Conservation (phyloP, 37 sponge, comb jelly and placozoan genomes). For the Cliona cf. orientalis region DNA sequence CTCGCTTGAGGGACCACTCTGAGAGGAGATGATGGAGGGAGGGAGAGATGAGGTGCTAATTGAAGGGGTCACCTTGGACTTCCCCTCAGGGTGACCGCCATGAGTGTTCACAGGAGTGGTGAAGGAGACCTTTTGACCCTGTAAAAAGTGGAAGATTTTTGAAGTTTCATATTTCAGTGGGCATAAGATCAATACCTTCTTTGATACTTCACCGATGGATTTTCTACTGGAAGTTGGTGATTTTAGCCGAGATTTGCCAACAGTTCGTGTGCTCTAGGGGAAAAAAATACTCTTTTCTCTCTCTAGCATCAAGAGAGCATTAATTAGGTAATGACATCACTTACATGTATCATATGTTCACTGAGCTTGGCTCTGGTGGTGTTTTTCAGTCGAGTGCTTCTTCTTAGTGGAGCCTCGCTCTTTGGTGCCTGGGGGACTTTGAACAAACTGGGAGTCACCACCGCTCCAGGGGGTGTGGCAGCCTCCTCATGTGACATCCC, state of each 20-base stretch:
- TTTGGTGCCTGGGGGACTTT: background rate
- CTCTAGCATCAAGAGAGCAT: no score
- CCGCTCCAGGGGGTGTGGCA: background rate
- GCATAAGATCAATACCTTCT: no score
- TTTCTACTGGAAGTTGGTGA: background rate
- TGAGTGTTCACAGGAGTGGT: background rate
- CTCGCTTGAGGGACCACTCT: no score
- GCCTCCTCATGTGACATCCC: background rate
- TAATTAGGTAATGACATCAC: no score
- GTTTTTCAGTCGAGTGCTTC: conserved; percentile 25
- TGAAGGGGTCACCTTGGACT: background rate
- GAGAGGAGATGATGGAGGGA: background rate
- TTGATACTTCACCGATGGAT: background rate
- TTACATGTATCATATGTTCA: background rate
- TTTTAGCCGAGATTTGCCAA: no score
- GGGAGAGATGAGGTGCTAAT: background rate
- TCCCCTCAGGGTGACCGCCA: no score
- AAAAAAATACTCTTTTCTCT: no score
- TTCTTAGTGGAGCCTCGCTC: conserved; percentile 1
- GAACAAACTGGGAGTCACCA: background rate
- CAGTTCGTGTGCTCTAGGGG: no score
- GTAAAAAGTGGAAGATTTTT: no score
- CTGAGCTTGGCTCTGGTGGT: background rate
- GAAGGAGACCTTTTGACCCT: conserved; percentile 5
- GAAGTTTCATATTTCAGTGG: no score